A percentile compares a stretch with the other conserved stretches of the same genome.
These are phyloP conservation scores for Drosophila quinaria DNA, from an alignment of 2,888 invertebrate species.

Conservation along the genomic window DNA sequence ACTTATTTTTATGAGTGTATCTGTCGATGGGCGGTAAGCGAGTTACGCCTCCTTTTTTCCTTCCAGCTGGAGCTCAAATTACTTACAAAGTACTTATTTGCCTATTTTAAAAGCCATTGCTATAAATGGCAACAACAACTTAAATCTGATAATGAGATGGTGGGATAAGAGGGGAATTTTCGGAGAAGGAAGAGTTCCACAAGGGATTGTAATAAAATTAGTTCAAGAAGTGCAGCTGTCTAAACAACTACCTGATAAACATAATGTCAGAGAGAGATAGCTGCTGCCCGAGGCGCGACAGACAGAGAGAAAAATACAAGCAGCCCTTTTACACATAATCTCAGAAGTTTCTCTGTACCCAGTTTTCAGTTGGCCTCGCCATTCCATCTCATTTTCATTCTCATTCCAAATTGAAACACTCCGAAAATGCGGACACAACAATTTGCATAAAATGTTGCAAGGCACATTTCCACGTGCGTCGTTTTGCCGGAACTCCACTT, in stretches of 20 bases:
- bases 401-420: slow-evolving; percentile 29
- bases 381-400: neutral
- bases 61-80: slow-evolving; percentile 62
- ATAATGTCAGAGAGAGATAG: slow-evolving; percentile 20
- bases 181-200: slow-evolving; percentile 5
- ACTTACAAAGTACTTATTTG: slow-evolving; percentile 81
- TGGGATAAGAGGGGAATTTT: slow-evolving; percentile 2
- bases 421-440: slow-evolving; percentile 42
- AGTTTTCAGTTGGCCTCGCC: neutral
- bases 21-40: slow-evolving; percentile 45
- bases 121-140: slow-evolving; percentile 56
- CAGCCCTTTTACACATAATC: slow-evolving; percentile 53
- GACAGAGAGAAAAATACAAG: neutral
- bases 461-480: slow-evolving; percentile 26
- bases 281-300: neutral
- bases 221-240: slow-evolving; percentile 67
- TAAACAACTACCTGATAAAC: slow-evolving; percentile 76
- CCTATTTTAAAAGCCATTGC: slow-evolving; percentile 75
- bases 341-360: slow-evolving; percentile 9
- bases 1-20: slow-evolving; percentile 67
- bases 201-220: slow-evolving; percentile 71
- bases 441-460: slow-evolving; percentile 74
- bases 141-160: slow-evolving; percentile 34
- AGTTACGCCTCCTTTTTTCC: slow-evolving; percentile 13
- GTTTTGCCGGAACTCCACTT: slow-evolving; percentile 18